phyloP scores from a whole-genome alignment of 2,113 vertebrate species.

The Progne subis region DNA sequence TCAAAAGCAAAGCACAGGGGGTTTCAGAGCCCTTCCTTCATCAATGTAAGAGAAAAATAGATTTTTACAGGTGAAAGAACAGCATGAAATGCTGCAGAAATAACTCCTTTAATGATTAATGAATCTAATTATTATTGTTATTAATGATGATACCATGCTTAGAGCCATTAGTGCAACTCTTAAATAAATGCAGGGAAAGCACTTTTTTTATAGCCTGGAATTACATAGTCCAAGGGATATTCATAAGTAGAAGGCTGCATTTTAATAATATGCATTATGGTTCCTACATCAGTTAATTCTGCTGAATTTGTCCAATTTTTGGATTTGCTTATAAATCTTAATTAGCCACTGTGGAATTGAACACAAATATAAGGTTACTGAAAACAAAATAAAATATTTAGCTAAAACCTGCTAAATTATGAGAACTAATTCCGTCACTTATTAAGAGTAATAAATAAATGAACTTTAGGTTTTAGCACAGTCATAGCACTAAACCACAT shows the following conservation, averaged over 20 bases:
- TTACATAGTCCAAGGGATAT: neutral
- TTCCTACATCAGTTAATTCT: neutral
- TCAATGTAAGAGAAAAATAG: neutral
- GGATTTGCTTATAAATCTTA: slow-evolving; percentile 3
- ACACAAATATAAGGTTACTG: neutral
- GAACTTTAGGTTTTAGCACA: neutral
- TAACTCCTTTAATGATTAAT: neutral
- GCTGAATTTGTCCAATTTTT: neutral
- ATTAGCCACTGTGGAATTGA: neutral
- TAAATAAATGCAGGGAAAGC: slow-evolving; percentile 17
- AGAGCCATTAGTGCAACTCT: neutral
- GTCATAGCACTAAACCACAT: neutral
- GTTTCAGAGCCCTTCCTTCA: neutral
- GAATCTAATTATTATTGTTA: slow-evolving; percentile 2
- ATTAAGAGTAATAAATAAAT: neutral
- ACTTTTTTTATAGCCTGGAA: neutral
- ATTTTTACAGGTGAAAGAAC: neutral
- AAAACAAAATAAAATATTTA: neutral
- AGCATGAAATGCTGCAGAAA: neutral
- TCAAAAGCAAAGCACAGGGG: neutral
- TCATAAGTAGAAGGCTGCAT: neutral
- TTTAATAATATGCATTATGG: neutral
- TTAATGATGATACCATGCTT: neutral
- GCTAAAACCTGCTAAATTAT: neutral
- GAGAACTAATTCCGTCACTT: neutral